phyloP scores from a whole-genome alignment of 2,888 invertebrate species.

The Athetis lepigone region DNA sequence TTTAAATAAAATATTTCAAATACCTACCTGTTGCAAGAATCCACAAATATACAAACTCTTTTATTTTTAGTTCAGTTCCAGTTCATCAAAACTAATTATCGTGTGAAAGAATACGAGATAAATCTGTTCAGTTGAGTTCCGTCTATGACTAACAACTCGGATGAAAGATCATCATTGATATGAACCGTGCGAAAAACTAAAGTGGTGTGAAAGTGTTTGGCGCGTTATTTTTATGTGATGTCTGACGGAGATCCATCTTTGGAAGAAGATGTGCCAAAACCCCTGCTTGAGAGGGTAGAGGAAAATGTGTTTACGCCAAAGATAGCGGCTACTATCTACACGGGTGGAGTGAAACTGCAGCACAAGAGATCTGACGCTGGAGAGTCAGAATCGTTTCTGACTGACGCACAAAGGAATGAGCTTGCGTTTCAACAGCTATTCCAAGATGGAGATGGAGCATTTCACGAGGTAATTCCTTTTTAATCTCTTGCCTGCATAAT shows the following conservation, averaged over 20 bases:
- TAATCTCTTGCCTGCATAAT: constrained; percentile 2
- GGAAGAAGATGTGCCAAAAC: constrained; percentile 87
- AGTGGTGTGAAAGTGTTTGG: constrained; percentile 49
- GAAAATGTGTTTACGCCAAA: constrained; percentile 88
- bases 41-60: neutral
- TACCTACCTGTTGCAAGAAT: constrained; percentile 18
- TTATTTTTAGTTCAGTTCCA: constrained; percentile 18
- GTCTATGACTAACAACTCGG: constrained; percentile 64
- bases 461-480: constrained; percentile 76
- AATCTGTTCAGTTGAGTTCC: constrained; percentile 51
- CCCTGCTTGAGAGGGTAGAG: constrained; percentile 80
- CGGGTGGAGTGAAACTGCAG: constrained; percentile 83
- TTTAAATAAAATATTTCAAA: constrained; percentile 6
- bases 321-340: constrained; percentile 84
- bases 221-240: constrained; percentile 79
- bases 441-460: constrained; percentile 81
- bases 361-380: constrained; percentile 81
- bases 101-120: constrained; percentile 49
- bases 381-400: constrained; percentile 83
- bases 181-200: constrained; percentile 49
- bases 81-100: constrained; percentile 8
- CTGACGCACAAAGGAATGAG: constrained; percentile 86
- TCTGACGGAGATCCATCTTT: constrained; percentile 89
- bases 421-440: constrained; percentile 85
- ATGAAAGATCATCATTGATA: constrained; percentile 51